Base-by-base conservation (phyloP, 2,888 invertebrate genomes). In the Dichetophora obliterata region DNA sequence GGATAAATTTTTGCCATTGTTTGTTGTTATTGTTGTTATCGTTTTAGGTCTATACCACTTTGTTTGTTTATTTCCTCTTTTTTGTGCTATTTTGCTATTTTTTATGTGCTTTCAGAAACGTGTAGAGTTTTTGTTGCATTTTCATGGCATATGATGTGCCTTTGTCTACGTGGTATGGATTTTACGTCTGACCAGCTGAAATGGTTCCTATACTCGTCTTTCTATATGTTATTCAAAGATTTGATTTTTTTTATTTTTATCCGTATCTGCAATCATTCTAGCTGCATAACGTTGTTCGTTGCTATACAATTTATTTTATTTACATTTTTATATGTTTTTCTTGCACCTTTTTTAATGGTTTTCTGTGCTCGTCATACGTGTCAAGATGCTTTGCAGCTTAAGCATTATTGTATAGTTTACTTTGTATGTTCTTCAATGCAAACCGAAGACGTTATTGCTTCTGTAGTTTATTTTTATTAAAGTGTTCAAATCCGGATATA, bases 121-220 rank as follows among this genome's bases (percentile, higher is more conserved):
- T 73, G 72, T 73, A 63, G 72, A 73, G 48, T 63, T 73, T 70
- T 73, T 61, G 65, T 50, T 74, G 66, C 74, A 74, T 27, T 54
- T 74, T 65, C 54, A 65, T 52, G 54, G 66, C 74, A 54, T 54
- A 54, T 65, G 48, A 66, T 66, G 74, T 66, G 22, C 34, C 74
- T 66, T 66, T 54, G 66, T 66, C 66, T 66, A 74, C 66, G 74
- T 74, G 65, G 31, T 31, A 19, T 27, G 37, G 16, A 37, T 34
- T 34, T 54, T 31, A 31, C 52, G 54, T 22, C 50, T 71, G 71
- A 59, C 71, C 71, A 48, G 50, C 48, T 37, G 27, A n/a, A 22
- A 9, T 24, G 22, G 8, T 19, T 27, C 31, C 24, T 52, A 24
- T 69, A 19, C 69, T 27, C 19, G 24, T n/a, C 50, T 22, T n/a